These are phyloP conservation scores for Ichneumoninae sp. DNA, from an alignment of 2,888 invertebrate species.

Conservation along the genomic window DNA sequence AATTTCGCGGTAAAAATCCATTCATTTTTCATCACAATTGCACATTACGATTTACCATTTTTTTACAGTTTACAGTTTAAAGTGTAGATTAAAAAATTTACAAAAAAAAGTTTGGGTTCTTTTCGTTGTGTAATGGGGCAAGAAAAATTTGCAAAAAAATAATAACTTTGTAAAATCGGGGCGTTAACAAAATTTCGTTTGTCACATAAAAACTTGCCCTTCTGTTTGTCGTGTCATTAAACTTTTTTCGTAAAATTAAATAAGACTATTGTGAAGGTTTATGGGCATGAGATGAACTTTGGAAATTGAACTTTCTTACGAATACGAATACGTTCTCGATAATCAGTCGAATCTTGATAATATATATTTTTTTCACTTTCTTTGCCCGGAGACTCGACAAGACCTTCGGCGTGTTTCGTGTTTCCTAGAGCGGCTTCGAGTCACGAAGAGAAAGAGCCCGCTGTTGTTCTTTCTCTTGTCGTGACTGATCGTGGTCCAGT, in stretches of 20 bases:
- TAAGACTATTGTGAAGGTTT: not conserved
- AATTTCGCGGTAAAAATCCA: no score
- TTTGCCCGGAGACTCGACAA: constrained; percentile 40
- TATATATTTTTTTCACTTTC: constrained; percentile 44
- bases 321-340: constrained; percentile 45
- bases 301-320: constrained; percentile 32
- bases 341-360: constrained; percentile 39
- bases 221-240: not conserved
- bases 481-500: constrained; percentile 55
- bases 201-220: no score
- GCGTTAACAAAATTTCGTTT: no score
- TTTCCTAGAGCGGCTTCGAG: constrained; percentile 13
- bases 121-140: not conserved
- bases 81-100: not conserved
- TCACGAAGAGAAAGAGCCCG: constrained; percentile 52
- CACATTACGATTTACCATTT: no score
- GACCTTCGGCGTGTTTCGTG: constrained; percentile 45
- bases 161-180: not conserved
- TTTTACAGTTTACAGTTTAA: no score
- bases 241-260: constrained; percentile 32
- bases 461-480: constrained; percentile 52
- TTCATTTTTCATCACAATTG: no score
- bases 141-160: not conserved
- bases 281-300: not conserved
- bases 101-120: not conserved